Evolutionary conservation across 2,888 invertebrate genomes (phyloP).

Genomic region (Anorthoa munda): DNA sequence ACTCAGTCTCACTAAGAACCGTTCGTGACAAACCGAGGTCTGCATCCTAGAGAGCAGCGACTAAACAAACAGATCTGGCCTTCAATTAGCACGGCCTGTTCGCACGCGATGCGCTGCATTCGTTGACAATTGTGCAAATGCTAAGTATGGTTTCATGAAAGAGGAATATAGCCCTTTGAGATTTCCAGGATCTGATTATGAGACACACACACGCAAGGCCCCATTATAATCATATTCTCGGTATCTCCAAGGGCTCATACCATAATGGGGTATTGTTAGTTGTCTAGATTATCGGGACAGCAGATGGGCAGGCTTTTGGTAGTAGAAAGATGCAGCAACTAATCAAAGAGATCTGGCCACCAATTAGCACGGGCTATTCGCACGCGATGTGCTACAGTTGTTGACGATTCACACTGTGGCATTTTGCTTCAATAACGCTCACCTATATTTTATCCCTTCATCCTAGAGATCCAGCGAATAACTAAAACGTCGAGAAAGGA

Average conservation of each 20-base stretch:
- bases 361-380: conserved; percentile 54
- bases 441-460: too few species aligned
- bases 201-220: too few species aligned
- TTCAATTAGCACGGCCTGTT: conserved; percentile 58
- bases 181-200: neutral
- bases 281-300: too few species aligned
- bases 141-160: conserved; percentile 4
- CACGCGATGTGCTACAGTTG: conserved; percentile 54
- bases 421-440: too few species aligned
- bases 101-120: conserved; percentile 56
- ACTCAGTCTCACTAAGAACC: conserved; percentile 20
- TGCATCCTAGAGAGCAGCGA: conserved; percentile 25
- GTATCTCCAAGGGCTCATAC: too few species aligned
- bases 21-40: conserved; percentile 46
- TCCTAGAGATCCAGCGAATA: too few species aligned
- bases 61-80: conserved; percentile 63
- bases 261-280: too few species aligned
- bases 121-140: conserved; percentile 16
- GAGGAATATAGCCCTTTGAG: conserved; percentile 14
- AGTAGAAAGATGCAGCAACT: conserved; percentile 4
- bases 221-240: too few species aligned
- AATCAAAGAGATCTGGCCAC: conserved; percentile 64
- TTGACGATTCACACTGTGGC: neutral
- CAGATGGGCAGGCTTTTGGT: too few species aligned
- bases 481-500: too few species aligned